Conservation (phyloP, 2,113 vertebrate genomes). For the Sceloporus tristichus region DNA sequence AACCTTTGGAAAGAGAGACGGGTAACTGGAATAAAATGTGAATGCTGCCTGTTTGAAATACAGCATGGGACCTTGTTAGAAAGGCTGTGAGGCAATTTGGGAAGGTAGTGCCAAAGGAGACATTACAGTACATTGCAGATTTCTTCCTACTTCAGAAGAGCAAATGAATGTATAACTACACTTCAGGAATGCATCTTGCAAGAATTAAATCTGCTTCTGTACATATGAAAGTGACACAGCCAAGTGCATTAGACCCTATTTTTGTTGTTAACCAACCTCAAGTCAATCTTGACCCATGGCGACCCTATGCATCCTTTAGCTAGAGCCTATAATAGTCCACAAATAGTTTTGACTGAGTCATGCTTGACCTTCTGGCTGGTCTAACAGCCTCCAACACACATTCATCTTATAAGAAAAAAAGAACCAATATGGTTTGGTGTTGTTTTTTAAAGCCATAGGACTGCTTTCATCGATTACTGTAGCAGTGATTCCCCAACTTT, state of each 20-base stretch:
- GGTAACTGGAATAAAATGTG: not conserved
- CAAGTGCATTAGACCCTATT: not conserved
- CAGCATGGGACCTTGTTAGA: not conserved
- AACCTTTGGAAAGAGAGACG: slow-evolving; percentile 42
- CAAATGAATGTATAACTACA: not conserved
- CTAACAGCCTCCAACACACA: not conserved
- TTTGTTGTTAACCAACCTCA: no score
- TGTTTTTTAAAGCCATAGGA: not conserved
- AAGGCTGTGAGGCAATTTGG: not conserved
- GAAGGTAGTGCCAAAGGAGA: not conserved
- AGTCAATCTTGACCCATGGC: no score
- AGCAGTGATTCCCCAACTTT: no score
- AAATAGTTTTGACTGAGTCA: not conserved
- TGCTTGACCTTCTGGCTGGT: not conserved
- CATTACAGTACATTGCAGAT: not conserved
- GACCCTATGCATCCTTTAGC: no score
- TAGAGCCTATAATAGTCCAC: not conserved
- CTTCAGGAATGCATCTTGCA: not conserved
- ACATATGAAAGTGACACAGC: not conserved
- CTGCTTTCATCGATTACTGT: not conserved
- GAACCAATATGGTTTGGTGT: not conserved
- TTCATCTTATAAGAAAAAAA: not conserved
- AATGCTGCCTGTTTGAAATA: not conserved
- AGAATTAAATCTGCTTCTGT: not conserved
- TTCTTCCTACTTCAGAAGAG: not conserved